Conservation (phyloP, 2,888 invertebrate genomes). For the Sesamia inferens region DNA sequence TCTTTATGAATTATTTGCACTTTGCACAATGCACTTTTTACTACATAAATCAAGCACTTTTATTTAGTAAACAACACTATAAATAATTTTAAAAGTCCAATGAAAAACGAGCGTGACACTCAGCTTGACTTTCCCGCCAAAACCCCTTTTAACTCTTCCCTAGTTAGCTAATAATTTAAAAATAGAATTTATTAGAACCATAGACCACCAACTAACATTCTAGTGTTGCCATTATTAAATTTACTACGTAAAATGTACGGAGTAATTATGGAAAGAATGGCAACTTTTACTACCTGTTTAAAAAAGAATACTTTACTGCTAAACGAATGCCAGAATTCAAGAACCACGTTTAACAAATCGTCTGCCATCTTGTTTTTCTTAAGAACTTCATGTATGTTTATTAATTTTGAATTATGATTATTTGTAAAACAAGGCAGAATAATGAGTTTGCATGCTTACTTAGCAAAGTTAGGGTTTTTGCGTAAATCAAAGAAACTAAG, state of each 20-base stretch:
- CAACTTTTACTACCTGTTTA: constrained; percentile 23
- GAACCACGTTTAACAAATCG: constrained; percentile 29
- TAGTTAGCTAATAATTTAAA: constrained; percentile 13
- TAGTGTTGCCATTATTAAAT: constrained; percentile 37
- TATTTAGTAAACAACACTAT: too few relatives aligned
- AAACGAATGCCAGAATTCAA: constrained; percentile 50
- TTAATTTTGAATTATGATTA: constrained; percentile 27
- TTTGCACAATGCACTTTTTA: too few relatives aligned
- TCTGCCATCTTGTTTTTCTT: background rate
- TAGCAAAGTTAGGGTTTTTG: constrained; percentile 5
- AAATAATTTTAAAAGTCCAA: too few relatives aligned
- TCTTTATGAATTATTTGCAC: too few relatives aligned
- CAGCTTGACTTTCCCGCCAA: too few relatives aligned
- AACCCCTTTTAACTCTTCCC: background rate
- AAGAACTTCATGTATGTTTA: constrained; percentile 15
- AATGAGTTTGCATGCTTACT: constrained; percentile 12
- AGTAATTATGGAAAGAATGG: constrained; percentile 16
- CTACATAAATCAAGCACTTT: too few relatives aligned
- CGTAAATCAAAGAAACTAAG: background rate
- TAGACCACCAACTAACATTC: constrained; percentile 25
- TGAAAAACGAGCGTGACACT: too few relatives aligned
- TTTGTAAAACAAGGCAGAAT: constrained; percentile 2
- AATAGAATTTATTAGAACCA: constrained; percentile 13
- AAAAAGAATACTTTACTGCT: constrained; percentile 53
- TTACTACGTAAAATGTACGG: constrained; percentile 25